These are phyloP conservation scores for Epinotia bilunana DNA, from an alignment of 2,888 invertebrate species.

Conservation along the genomic window DNA sequence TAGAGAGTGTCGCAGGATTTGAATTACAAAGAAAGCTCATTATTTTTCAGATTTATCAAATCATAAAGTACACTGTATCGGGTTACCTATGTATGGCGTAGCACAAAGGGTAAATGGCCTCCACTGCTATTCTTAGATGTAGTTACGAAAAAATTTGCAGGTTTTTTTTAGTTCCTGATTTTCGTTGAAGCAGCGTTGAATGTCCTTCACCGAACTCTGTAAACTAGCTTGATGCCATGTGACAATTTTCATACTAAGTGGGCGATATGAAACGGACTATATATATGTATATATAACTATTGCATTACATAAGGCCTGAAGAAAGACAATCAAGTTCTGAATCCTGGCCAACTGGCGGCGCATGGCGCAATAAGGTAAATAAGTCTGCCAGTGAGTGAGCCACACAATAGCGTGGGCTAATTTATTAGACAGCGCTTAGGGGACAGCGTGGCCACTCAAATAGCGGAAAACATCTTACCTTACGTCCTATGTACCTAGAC, in stretches of 20 bases:
- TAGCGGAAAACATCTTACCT: conserved; percentile 43
- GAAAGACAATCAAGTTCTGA: conserved; percentile 57
- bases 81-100: no score
- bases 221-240: neutral
- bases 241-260: neutral
- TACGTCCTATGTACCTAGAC: neutral
- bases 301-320: conserved; percentile 1
- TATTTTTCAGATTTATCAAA: no score
- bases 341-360: conserved; percentile 55
- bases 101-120: no score
- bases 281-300: neutral
- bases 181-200: no score
- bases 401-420: conserved; percentile 75
- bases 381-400: conserved; percentile 77
- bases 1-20: no score
- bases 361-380: conserved; percentile 70
- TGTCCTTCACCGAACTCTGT: neutral
- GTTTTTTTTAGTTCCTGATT: no score
- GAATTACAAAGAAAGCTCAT: no score
- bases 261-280: neutral
- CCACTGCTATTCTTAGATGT: no score
- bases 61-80: no score
- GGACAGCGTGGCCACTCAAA: conserved; percentile 55
- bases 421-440: conserved; percentile 76
- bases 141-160: no score